Evolutionary conservation across 1,140 invertebrate species (phyloP).

Genomic region (Coelopa frigida): DNA sequence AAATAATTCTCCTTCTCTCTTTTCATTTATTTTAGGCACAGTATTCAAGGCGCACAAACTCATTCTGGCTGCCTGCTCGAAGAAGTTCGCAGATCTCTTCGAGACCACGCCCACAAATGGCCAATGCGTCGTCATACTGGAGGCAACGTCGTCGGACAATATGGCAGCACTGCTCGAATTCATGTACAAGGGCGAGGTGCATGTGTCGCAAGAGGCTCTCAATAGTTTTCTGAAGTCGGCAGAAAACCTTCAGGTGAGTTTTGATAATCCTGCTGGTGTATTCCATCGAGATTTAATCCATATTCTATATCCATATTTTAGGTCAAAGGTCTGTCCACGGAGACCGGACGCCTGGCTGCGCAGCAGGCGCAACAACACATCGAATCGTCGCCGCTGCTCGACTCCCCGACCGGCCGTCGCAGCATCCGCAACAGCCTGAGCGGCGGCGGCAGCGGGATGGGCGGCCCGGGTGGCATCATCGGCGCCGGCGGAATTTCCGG

Average conservation of each 20-base stretch:
- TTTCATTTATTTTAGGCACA: conserved; percentile 75
- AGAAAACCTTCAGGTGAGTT: conserved; percentile 72
- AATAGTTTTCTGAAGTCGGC: conserved; percentile 85
- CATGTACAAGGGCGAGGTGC: conserved; percentile 89
- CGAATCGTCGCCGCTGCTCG: conserved; percentile 35
- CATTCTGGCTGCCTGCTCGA: conserved; percentile 87
- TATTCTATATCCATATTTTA: conserved; percentile 25
- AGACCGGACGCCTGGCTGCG: conserved; percentile 65
- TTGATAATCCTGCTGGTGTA: not conserved
- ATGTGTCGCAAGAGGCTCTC: conserved; percentile 81
- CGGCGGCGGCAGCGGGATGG: conserved; percentile 12
- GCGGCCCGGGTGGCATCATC: conserved; percentile 15
- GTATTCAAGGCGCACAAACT: conserved; percentile 86
- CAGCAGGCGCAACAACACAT: conserved; percentile 54
- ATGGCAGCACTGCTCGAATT: conserved; percentile 85
- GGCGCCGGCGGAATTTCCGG: conserved; percentile 12
- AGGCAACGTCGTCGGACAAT: conserved; percentile 78
- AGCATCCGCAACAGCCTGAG: conserved; percentile 43
- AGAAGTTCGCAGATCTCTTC: conserved; percentile 88
- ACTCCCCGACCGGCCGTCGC: conserved; percentile 36
- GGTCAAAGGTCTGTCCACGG: conserved; percentile 73
- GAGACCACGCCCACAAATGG: conserved; percentile 78
- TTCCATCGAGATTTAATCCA: not conserved
- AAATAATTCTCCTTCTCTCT: conserved; percentile 21
- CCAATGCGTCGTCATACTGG: conserved; percentile 75